A percentile compares a stretch with the other conserved stretches of the same genome.
Evolutionary conservation across 2,888 invertebrate species (phyloP).

Genomic region (Drosophila formosana): DNA sequence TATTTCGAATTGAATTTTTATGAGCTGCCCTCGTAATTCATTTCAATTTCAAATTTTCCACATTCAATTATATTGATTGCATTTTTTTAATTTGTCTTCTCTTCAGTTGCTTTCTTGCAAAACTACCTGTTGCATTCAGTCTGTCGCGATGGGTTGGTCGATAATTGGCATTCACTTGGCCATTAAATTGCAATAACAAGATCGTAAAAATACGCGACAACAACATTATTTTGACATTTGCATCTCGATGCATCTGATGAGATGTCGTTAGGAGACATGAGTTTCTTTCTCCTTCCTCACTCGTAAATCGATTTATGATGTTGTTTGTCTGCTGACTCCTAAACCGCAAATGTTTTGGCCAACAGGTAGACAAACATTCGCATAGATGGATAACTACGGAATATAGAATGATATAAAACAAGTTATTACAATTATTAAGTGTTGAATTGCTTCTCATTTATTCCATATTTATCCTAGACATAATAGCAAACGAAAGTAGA

Average conservation of each 20-base stretch:
- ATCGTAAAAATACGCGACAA: conserved; percentile 67
- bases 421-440: not conserved
- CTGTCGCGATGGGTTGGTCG: not conserved
- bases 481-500: not conserved
- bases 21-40: no score
- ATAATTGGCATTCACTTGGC: conserved; percentile 11
- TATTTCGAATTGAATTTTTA: no score
- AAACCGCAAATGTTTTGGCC: conserved; percentile 50
- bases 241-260: conserved; percentile 25
- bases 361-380: conserved; percentile 35
- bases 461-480: not conserved
- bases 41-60: not conserved
- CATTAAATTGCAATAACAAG: conserved; percentile 68
- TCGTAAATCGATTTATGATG: conserved; percentile 58
- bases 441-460: not conserved
- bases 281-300: not conserved
- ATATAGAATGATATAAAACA: not conserved
- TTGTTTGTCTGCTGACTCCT: conserved; percentile 63
- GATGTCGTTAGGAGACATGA: not conserved
- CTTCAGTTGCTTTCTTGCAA: not conserved
- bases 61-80: not conserved
- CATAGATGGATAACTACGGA: not conserved
- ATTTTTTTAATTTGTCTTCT: no score
- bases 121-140: conserved; percentile 23
- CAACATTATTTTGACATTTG: conserved; percentile 67